A percentile compares a stretch with the other conserved stretches of the same genome.
Conservation (phyloP, 2,113 vertebrate species). For the Ammodytes marinus region DNA sequence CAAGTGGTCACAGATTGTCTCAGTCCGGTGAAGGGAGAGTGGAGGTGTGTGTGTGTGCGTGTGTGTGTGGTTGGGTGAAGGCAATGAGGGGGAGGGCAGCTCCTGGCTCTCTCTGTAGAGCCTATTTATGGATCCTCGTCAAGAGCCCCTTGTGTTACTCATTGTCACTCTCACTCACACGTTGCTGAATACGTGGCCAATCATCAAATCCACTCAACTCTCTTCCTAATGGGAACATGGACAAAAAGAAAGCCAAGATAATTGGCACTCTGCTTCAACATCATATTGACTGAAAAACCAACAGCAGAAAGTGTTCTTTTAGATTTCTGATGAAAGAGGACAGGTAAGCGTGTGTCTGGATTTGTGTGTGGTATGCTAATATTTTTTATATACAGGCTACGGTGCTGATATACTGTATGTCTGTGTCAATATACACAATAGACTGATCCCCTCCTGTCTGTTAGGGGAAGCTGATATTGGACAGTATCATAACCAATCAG, state of each 20-base stretch:
- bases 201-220: slow-evolving; percentile 65
- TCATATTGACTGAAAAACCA: slow-evolving; percentile 32
- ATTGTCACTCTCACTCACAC: slow-evolving; percentile 68
- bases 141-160: slow-evolving; percentile 66
- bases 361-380: neutral
- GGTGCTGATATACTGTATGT: neutral
- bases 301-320: slow-evolving; percentile 11
- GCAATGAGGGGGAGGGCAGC: slow-evolving; percentile 50
- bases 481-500: slow-evolving; percentile 57
- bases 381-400: too few relatives aligned
- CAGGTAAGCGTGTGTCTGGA: neutral
- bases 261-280: slow-evolving; percentile 44
- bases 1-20: slow-evolving; percentile 73
- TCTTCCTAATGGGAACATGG: slow-evolving; percentile 34
- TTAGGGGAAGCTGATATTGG: slow-evolving; percentile 21
- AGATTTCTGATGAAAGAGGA: neutral
- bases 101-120: slow-evolving; percentile 54
- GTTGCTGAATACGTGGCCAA: slow-evolving; percentile 61
- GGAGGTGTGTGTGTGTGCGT: slow-evolving; percentile 36
- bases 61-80: slow-evolving; percentile 20
- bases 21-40: slow-evolving; percentile 36
- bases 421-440: neutral
- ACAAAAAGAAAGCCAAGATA: slow-evolving; percentile 47
- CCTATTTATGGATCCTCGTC: slow-evolving; percentile 74
- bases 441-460: slow-evolving; percentile 12